phyloP scores from a whole-genome alignment of 2,888 invertebrate genomes.

The Melinaea marsaeus region DNA sequence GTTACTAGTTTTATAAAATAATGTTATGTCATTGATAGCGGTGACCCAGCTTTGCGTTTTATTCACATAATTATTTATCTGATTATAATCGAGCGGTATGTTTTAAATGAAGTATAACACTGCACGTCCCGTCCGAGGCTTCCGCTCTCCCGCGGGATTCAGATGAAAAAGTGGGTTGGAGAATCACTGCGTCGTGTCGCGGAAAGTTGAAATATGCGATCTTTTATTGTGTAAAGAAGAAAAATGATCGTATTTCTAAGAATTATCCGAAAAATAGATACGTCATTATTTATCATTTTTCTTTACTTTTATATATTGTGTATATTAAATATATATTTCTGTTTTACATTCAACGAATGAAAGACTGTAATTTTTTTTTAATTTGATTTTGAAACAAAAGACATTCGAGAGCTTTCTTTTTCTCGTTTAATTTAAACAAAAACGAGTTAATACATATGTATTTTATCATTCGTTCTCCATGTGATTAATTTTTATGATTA shows the following conservation, averaged over 20 bases:
- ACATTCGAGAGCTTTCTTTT: no score
- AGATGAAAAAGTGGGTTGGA: constrained; percentile 19
- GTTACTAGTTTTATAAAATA: no score
- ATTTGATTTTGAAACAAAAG: no score
- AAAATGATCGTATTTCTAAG: not conserved
- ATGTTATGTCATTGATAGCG: no score
- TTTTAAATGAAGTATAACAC: constrained; percentile 3
- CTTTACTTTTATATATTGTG: not conserved
- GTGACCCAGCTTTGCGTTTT: no score
- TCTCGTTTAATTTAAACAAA: no score
- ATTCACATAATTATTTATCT: no score
- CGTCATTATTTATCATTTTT: not conserved
- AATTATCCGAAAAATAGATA: not conserved
- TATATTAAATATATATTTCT: not conserved
- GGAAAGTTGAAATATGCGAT: constrained; percentile 2
- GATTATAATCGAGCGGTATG: no score
- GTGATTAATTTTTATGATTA: constrained; percentile 17
- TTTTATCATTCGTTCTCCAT: not conserved
- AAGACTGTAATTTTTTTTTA: no score
- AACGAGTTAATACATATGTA: not conserved
- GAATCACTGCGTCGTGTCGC: not conserved
- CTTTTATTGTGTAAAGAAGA: constrained; percentile 4
- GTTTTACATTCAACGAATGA: not conserved
- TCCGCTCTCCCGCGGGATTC: constrained; percentile 9
- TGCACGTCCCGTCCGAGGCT: not conserved